These are phyloP conservation scores for Drosophila nannoptera DNA, from an alignment of 1,140 invertebrate genomes.

Conservation along the genomic window DNA sequence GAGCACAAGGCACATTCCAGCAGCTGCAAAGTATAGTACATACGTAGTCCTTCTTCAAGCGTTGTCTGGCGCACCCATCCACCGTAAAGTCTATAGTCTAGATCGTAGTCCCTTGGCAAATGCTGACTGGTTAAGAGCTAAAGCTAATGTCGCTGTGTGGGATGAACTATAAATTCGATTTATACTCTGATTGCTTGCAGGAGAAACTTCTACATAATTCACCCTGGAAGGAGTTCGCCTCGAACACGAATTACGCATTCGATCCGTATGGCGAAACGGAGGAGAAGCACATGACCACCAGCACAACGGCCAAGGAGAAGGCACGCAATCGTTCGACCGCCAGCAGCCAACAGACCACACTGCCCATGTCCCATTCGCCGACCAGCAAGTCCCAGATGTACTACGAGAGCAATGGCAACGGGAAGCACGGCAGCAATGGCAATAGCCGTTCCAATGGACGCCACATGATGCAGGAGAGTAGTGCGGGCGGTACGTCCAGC, in stretches of 20 bases:
- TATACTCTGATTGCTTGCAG: constrained; percentile 80
- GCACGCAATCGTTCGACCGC: constrained; percentile 54
- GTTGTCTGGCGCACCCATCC: constrained; percentile 16
- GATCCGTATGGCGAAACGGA: constrained; percentile 89
- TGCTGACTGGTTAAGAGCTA: constrained; percentile 73
- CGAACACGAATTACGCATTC: constrained; percentile 92
- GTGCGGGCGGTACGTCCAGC: constrained; percentile 12
- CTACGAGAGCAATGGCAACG: constrained; percentile 61
- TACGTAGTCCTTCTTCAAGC: constrained; percentile 20
- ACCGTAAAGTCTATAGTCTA: constrained; percentile 17
- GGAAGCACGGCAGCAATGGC: constrained; percentile 46
- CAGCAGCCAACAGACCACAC: constrained; percentile 73
- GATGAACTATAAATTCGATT: background rate
- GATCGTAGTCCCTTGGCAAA: constrained; percentile 46
- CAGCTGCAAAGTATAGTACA: constrained; percentile 39
- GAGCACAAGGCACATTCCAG: constrained; percentile 50
- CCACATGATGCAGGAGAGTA: constrained; percentile 72
- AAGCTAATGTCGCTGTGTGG: background rate
- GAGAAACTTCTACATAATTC: constrained; percentile 89
- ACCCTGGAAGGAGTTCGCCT: constrained; percentile 92
- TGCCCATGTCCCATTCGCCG: constrained; percentile 79
- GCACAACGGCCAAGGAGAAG: constrained; percentile 73
- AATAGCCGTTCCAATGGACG: constrained; percentile 58
- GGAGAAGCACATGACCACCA: constrained; percentile 82
- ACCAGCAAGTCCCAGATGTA: constrained; percentile 77